Base-by-base conservation (phyloP, 2,888 invertebrate species). In the Oegoconia quadripuncta region DNA sequence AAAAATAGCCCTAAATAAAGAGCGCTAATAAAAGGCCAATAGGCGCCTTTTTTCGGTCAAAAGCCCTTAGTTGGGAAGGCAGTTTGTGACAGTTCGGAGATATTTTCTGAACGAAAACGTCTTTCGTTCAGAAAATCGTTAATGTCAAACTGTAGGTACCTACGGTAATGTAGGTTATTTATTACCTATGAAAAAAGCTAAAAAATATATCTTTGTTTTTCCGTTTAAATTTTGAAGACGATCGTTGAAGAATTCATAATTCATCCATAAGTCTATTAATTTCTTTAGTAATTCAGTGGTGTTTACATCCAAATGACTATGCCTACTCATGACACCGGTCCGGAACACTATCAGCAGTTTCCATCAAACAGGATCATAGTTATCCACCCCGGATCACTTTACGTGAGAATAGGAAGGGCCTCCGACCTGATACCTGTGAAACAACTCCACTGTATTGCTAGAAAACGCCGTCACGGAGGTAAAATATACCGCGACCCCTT, bases 351-450 rank as follows among this genome's bases (percentile, higher is more conserved):
- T 46, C 76, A 92, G 84, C 91, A 92, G 71, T 90, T 93, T 47
- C 93, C 93, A 57, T 92, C 95, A 0, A 93, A 94, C 59, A 92
- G 93, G 43, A 94, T 96, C 27, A 93, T 98, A 42, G 93, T 98
- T n/a, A 96, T 98, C 39, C 97, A 98, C 68, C 97, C 98, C 13
- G 98, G 98, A 5, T 98, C 97, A 0, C 90, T 94, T 32, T 93
- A 96, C 73, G 89, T 98, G 15, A 89, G 97, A 45, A 94, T 98
- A 65, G 98, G 98, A 1, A 86, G 96, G 55, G 97, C 97, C 1
- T 96, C 97, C 0, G 98, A 98, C 74, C 86, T 96, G 2, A 91
- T 94, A 66, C 98, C 98, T 7, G 90, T 93, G 38, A 93, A 93
- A 23, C 89, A 97, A 41, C 88, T 97, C 1, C 97, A 98, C 78